Evolutionary conservation across 2,888 invertebrate species (phyloP).

Genomic region (Parnassius glacialis): DNA sequence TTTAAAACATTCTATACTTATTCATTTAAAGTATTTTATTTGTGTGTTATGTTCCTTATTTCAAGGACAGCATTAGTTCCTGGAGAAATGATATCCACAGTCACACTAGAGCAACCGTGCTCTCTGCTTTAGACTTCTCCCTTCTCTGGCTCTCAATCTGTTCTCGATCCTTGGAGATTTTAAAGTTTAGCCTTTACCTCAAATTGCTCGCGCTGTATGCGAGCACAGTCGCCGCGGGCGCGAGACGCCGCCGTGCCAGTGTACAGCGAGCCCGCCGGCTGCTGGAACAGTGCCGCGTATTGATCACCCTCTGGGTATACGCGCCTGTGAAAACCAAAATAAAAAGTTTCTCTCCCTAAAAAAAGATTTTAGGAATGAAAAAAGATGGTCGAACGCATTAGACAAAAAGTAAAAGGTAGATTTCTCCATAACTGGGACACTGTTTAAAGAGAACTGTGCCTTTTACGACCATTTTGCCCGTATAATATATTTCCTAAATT

Average conservation of each 20-base stretch:
- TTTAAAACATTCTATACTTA: no score
- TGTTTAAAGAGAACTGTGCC: no score
- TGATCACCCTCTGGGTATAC: constrained; percentile 86
- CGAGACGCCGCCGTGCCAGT: constrained; percentile 87
- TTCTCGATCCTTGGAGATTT: no score
- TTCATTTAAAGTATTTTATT: no score
- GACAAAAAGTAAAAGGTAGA: no score
- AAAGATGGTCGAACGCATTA: no score
- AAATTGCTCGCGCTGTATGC: constrained; percentile 85
- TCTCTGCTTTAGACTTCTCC: background rate
- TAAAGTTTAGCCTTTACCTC: constrained; percentile 55
- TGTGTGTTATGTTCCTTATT: background rate
- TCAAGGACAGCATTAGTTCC: background rate
- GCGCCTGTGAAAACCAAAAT: constrained; percentile 44
- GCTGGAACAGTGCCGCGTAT: constrained; percentile 87
- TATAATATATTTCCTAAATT: no score
- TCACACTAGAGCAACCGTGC: no score
- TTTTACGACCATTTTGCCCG: no score
- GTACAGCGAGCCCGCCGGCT: constrained; percentile 87
- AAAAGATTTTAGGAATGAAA: no score
- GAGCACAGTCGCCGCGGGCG: constrained; percentile 87
- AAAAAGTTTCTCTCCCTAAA: no score
- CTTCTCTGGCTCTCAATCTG: background rate
- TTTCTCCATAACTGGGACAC: no score
- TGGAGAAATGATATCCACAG: background rate